These are phyloP conservation scores for Emydura subglobosa DNA, from an alignment of 2,113 vertebrate genomes.

Conservation along the genomic window DNA sequence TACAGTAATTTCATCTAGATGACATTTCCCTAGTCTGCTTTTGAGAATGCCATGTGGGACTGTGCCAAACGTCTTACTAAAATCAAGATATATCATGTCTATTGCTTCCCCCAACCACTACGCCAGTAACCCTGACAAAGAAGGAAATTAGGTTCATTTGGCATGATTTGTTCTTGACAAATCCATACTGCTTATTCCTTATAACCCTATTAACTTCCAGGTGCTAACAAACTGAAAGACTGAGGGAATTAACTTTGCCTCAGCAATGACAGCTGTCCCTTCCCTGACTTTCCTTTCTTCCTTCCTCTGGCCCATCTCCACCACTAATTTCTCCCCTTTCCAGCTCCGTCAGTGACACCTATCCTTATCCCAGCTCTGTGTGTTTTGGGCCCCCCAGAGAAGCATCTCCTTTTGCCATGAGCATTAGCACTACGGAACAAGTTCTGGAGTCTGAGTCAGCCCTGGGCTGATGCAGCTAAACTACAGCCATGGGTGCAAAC, in stretches of 20 bases:
- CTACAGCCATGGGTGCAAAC: neutral
- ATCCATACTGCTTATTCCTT: neutral
- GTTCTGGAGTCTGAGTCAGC: neutral
- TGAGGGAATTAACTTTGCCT: neutral
- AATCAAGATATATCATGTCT: neutral
- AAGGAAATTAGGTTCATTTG: neutral
- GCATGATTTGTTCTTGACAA: neutral
- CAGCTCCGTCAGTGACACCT: neutral
- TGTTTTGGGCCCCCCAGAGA: neutral
- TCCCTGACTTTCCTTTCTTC: neutral
- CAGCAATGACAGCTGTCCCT: neutral
- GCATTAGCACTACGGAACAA: fast-evolving
- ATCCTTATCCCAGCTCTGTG: fast-evolving
- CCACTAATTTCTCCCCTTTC: neutral
- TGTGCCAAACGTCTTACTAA: neutral
- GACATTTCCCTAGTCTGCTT: neutral
- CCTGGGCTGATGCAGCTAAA: neutral
- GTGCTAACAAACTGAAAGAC: neutral
- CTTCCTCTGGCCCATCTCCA: neutral
- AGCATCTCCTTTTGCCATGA: neutral
- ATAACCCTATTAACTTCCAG: neutral
- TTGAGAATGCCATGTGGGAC: neutral
- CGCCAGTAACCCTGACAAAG: neutral
- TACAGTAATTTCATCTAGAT: neutral
- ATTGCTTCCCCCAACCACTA: neutral